A percentile compares a stretch with the other conserved stretches of the same genome.
Conservation (phyloP, 2,888 invertebrate genomes). For the Noctuana brunneofusca region DNA sequence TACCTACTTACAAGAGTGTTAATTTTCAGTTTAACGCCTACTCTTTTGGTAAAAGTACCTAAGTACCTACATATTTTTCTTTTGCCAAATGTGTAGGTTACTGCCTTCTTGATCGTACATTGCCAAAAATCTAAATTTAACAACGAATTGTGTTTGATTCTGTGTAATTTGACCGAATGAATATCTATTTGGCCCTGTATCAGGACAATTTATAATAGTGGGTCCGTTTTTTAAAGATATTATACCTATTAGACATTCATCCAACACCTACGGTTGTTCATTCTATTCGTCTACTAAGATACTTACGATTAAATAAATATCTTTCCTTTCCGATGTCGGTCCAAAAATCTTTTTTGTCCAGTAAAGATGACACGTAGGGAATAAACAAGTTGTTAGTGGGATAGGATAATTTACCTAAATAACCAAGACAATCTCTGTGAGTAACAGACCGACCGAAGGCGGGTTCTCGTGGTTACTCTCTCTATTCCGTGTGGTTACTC, state of each 20-base stretch:
- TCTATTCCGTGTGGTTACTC: constrained; percentile 75
- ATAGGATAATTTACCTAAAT: constrained; percentile 43
- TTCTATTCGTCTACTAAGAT: no score
- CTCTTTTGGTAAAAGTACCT: not conserved
- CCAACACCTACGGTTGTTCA: no score
- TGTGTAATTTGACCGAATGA: not conserved
- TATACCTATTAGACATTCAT: no score
- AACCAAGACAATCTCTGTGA: constrained; percentile 55
- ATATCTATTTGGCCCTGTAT: no score
- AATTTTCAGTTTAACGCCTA: constrained; percentile 47
- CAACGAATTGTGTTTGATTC: not conserved
- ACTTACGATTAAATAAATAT: no score
- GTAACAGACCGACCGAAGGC: constrained; percentile 47
- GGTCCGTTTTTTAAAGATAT: no score
- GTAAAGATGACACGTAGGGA: not conserved
- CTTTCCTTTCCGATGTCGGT: not conserved
- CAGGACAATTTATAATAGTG: no score
- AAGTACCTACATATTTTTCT: constrained; percentile 38
- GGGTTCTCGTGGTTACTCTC: constrained; percentile 67
- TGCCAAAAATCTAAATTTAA: constrained; percentile 46
- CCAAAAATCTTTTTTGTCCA: not conserved
- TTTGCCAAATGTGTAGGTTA: constrained; percentile 39
- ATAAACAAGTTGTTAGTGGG: no score
- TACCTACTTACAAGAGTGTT: constrained; percentile 36
- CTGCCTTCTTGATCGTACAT: constrained; percentile 42